Base-by-base conservation (phyloP, 2,888 invertebrate species). In the Diabrotica balteata region DNA sequence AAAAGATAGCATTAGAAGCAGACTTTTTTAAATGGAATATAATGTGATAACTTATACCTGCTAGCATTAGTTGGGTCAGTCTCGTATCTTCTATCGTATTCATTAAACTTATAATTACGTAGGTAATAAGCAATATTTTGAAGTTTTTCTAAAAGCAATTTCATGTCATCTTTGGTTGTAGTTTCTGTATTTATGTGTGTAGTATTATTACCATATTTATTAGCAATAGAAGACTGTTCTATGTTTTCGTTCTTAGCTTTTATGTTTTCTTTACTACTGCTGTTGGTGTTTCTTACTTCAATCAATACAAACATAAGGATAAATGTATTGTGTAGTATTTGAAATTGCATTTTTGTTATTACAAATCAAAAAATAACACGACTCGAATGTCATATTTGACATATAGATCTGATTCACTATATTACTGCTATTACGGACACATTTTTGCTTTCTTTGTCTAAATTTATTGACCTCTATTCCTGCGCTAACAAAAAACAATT, bases 101-200 rank as follows among this genome's bases (percentile, higher is more conserved):
- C 89, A 75, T 87, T 88, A 78, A 90, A 90, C 82, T 90, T 90
- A 76, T 90, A 86, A 49, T 87, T 84, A 57, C 90, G 83, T 67
- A 90, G 81, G 77, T 86, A 89, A 80, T 89, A 89, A 1, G 88
- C 89, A 53, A 90, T 86, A 74, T 89, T 87, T 73, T 84, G 84
- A 63, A 90, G 78, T 7, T 87, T 87, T 46, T 81, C 83, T 62
- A 4, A 42, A 6, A 68, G 11, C 42, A n/a, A 7, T 51, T 52
- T 46, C 4, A 43, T 44, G 32, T 61, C 46, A 6, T 44, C 42
- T 7, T 32, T 2, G 9, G 54, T 46, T 42, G 43, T 52, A 8
- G 53, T 42, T 59, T 51, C 45, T 45, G 9, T 32, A 32, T 0
- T 32, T 4, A 5, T 0, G 32, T 32, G 0, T 32, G 32, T 32